phyloP scores from a whole-genome alignment of 2,113 vertebrate species.

The Azemiops feae region DNA sequence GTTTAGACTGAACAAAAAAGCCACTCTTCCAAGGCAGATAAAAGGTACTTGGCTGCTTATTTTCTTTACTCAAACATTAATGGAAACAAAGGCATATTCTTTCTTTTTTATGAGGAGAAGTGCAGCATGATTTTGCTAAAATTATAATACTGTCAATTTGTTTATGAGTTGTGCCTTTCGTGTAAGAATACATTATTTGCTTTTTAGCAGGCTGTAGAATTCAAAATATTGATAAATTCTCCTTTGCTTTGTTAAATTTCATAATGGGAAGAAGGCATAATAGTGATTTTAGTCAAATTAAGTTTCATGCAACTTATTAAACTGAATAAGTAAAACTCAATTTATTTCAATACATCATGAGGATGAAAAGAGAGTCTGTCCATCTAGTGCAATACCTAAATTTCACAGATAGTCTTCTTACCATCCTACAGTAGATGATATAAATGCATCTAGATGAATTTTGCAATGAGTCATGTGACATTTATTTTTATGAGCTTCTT shows the following conservation, averaged over 20 bases:
- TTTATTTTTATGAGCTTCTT: background rate
- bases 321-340: background rate
- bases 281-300: background rate
- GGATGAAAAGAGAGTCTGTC: background rate
- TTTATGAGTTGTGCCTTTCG: background rate
- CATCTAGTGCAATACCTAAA: background rate
- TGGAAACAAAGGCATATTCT: slow-evolving; percentile 40
- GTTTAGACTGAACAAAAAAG: slow-evolving; percentile 53
- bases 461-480: background rate
- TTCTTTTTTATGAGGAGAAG: slow-evolving; percentile 32
- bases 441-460: background rate
- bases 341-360: background rate
- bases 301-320: background rate
- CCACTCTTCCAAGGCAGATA: slow-evolving; percentile 52
- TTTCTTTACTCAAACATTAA: slow-evolving; percentile 10
- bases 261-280: background rate
- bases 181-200: background rate
- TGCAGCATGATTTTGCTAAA: slow-evolving; percentile 9
- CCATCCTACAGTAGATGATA: background rate
- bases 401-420: background rate
- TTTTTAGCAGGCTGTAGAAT: background rate
- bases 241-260: slow-evolving; percentile 2
- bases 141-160: slow-evolving; percentile 16
- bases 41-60: slow-evolving; percentile 30
- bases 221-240: background rate